Conservation (phyloP, 1,140 invertebrate species). For the Dolichoris vasculosae region DNA sequence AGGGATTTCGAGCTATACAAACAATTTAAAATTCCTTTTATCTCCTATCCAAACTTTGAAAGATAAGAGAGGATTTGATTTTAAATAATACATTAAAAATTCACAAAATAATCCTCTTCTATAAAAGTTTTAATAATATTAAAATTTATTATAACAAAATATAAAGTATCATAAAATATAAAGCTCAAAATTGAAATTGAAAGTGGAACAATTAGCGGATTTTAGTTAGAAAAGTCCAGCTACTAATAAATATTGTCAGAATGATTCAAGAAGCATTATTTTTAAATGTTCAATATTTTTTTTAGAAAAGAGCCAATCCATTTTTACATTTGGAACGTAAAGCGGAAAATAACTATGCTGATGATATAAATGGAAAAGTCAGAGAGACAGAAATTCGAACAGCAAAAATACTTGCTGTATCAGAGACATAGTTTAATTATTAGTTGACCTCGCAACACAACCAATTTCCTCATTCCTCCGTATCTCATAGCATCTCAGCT, state of each 20-base stretch:
- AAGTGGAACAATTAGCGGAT: background rate
- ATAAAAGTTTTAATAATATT: conserved; percentile 1
- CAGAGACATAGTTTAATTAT: conserved; percentile 43
- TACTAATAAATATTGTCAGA: background rate
- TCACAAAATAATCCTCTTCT: conserved; percentile 1
- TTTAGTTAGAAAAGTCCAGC: background rate
- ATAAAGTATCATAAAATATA: background rate
- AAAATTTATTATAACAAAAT: conserved; percentile 28
- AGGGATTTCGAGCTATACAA: background rate
- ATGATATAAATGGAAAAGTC: background rate
- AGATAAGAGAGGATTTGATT: background rate
- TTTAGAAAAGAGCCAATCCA: background rate
- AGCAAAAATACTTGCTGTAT: background rate
- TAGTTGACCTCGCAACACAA: conserved; percentile 19
- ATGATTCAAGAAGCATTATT: background rate
- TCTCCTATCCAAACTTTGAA: background rate
- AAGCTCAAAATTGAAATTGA: background rate
- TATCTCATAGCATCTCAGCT: background rate
- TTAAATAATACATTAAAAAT: conserved; percentile 26
- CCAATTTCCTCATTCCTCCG: background rate
- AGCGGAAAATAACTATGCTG: background rate
- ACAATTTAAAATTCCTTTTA: conserved; percentile 19
- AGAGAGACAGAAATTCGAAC: background rate
- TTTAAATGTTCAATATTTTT: background rate
- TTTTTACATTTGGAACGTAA: background rate